Evolutionary conservation across 2,888 invertebrate genomes (phyloP), one percentile per base, ranked within the genome.

Genomic region (Rotaria magnacalcarata): DNA sequence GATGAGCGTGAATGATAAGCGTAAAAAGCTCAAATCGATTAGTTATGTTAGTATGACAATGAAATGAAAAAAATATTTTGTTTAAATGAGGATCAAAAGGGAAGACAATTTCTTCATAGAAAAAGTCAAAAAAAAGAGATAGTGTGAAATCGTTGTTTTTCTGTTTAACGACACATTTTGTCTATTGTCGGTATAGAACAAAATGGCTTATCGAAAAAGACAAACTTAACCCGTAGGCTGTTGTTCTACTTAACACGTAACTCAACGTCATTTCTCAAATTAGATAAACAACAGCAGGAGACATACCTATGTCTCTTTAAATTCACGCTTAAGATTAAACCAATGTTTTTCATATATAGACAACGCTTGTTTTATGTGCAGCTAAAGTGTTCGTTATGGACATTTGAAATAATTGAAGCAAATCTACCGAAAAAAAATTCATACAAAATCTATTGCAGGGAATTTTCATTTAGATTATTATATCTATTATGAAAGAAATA

Each of bases 251-350:
- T 34, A 34, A 67, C 34, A 67, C 67, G 16, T 67, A 67, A 67
- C 67, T 67, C 67, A 67, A 34, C 34, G 19, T 34, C 34, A 67
- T 67, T 4, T 16, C 67, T 67, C 67, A 67, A 34, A 67, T 67
- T 34, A 27, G 34, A 67, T 14, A 67, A 67, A 67, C 67, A 67
- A 67, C 67, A 67, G 34, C 67, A 67, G 67, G 67, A 19, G 19
- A 7, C 34, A 67, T 67, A 67, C 34, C 4, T 34, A 19, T 54
- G 21, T 7, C 54, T 21, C 21, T 54, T 54, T 19, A 19, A 16
- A 67, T 67, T 67, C 67, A 67, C 34, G 34, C 67, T 67, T 34
- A 34, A 67, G 67, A 67, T 67, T 67, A 67, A 67, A 34, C 67
- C 34, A 34, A 34, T 67, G 34, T 67, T 27, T 6, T 67, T 6